Evolutionary conservation across 2,888 invertebrate genomes (phyloP).

Genomic region (Pachycephus smyrnensis): DNA sequence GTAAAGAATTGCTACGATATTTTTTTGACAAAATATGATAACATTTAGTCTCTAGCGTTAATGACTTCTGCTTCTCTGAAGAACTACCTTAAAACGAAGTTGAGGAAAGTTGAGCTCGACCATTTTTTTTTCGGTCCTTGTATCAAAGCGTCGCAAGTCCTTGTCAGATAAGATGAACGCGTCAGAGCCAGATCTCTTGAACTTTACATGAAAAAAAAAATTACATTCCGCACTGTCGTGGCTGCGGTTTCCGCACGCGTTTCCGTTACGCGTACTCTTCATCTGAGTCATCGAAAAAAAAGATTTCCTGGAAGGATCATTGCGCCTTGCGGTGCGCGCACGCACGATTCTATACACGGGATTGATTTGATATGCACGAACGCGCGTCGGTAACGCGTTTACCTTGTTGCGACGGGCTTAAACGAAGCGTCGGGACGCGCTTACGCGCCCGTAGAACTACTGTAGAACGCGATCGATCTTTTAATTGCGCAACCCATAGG

Average conservation of each 20-base stretch:
- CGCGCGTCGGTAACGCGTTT: background rate
- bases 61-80: too few relatives aligned
- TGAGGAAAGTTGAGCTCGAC: background rate
- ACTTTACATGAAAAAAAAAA: background rate
- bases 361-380: background rate
- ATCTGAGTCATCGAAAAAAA: background rate
- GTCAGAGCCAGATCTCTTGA: background rate
- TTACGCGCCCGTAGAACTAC: background rate
- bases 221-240: background rate
- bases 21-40: too few relatives aligned
- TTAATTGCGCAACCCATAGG: background rate
- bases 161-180: background rate
- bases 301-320: background rate
- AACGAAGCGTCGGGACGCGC: background rate
- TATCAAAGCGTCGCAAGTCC: background rate
- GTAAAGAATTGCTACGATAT: too few relatives aligned
- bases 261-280: background rate
- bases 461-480: conserved; percentile 6
- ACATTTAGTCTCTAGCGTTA: too few relatives aligned
- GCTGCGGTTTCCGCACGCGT: background rate
- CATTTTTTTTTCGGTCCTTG: background rate
- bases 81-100: too few relatives aligned
- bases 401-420: background rate
- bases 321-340: background rate
- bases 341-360: background rate